These are phyloP conservation scores for Hydrolagus colliei DNA, from an alignment of 2,797 vertebrate species.

Conservation along the genomic window DNA sequence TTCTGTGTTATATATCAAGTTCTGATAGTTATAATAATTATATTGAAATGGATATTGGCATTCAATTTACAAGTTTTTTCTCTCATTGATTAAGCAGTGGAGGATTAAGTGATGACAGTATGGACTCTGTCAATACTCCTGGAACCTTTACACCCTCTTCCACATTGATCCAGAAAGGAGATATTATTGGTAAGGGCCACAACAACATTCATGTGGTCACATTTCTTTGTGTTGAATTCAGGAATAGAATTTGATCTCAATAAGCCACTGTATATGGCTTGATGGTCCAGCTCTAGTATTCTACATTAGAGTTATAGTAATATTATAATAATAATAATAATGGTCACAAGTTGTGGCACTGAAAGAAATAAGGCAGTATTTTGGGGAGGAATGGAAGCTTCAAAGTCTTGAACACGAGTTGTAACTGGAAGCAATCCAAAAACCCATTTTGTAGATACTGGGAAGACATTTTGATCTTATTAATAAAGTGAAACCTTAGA, in stretches of 20 bases:
- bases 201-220: not conserved
- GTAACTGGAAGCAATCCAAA: not conserved
- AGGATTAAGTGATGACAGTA: conserved; percentile 30
- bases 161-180: conserved; percentile 26
- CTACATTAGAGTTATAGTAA: too few relatives aligned
- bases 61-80: not conserved
- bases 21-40: not conserved
- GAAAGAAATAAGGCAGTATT: not conserved
- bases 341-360: not conserved
- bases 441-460: too few relatives aligned
- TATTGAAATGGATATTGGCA: not conserved
- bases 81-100: not conserved
- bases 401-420: not conserved
- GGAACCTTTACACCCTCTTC: conserved; percentile 22
- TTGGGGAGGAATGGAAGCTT: not conserved
- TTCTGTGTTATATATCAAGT: not conserved
- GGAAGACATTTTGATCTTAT: too few relatives aligned
- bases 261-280: too few relatives aligned
- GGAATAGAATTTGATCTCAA: not conserved
- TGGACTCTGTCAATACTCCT: conserved; percentile 28
- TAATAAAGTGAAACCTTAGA: too few relatives aligned
- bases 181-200: conserved; percentile 23
- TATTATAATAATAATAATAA: too few relatives aligned
- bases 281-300: too few relatives aligned
- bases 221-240: not conserved